phyloP scores from a whole-genome alignment of 2,888 invertebrate genomes.

The Hyles lineata region DNA sequence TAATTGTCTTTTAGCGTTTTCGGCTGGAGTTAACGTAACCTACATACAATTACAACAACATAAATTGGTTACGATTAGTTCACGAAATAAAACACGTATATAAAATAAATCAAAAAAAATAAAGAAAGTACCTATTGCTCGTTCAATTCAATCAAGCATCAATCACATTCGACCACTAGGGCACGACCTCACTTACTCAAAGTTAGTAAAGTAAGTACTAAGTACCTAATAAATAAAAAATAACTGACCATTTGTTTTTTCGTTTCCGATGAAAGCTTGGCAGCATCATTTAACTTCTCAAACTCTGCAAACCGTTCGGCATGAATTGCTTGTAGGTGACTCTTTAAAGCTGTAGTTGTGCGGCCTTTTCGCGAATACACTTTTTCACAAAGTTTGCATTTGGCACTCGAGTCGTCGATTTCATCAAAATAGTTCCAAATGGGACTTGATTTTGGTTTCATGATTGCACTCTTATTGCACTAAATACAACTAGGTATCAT shows the following conservation, averaged over 20 bases:
- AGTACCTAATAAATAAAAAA: too few species aligned
- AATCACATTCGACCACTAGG: too few species aligned
- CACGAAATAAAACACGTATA: constrained; percentile 33
- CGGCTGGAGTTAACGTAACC: constrained; percentile 35
- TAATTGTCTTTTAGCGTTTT: constrained; percentile 39
- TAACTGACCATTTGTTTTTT: too few species aligned
- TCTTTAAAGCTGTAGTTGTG: constrained; percentile 38
- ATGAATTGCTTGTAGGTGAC: constrained; percentile 45
- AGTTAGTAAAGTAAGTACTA: too few species aligned
- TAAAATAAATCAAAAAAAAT: constrained; percentile 35
- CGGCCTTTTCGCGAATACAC: constrained; percentile 44
- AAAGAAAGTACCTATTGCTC: constrained; percentile 38
- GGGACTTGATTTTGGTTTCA: too few species aligned
- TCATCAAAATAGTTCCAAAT: too few species aligned
- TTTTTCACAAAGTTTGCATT: constrained; percentile 37
- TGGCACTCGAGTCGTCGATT: constrained; percentile 14
- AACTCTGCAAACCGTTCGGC: constrained; percentile 39
- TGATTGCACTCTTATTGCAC: too few species aligned
- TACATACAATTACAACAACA: constrained; percentile 36
- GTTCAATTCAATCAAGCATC: constrained; percentile 36
- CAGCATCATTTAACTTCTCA: constrained; percentile 35
- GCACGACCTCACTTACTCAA: too few species aligned
- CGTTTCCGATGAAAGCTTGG: too few species aligned
- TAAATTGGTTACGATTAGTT: constrained; percentile 32
- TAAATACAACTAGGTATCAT: too few species aligned